Evolutionary conservation across 2,797 vertebrate genomes (phyloP).

Genomic region (Gadopsis bispinosus): DNA sequence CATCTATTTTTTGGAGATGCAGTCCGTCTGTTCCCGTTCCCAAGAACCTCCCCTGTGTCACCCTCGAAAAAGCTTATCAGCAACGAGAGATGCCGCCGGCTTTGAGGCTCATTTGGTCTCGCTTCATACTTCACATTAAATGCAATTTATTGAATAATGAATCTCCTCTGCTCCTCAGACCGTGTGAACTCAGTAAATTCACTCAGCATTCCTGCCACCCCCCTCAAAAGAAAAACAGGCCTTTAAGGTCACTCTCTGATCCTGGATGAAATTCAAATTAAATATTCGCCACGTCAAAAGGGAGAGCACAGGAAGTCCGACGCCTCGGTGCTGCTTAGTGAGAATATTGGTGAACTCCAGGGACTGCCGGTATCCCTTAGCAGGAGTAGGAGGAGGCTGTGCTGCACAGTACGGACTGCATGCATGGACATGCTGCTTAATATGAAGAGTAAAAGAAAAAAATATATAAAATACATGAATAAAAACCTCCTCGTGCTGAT

Average conservation of each 20-base stretch:
- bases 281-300: slow-evolving; percentile 40
- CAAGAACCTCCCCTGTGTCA: slow-evolving; percentile 47
- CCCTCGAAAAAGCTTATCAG: slow-evolving; percentile 68
- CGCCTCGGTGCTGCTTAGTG: slow-evolving; percentile 26
- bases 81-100: slow-evolving; percentile 63
- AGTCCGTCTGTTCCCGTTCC: slow-evolving; percentile 59
- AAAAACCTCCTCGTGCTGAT: slow-evolving; percentile 64
- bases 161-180: slow-evolving; percentile 63
- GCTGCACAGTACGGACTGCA: slow-evolving; percentile 10
- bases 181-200: slow-evolving; percentile 57
- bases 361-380: not conserved
- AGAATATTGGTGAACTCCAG: slow-evolving; percentile 48
- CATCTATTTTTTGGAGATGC: slow-evolving; percentile 54
- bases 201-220: slow-evolving; percentile 23
- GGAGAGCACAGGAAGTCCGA: slow-evolving; percentile 23
- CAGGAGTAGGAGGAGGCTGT: slow-evolving; percentile 9
- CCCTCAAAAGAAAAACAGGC: slow-evolving; percentile 14
- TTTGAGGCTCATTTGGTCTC: slow-evolving; percentile 69
- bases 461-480: slow-evolving; percentile 60
- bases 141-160: slow-evolving; percentile 75
- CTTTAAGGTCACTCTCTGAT: slow-evolving; percentile 52
- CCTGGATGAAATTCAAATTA: slow-evolving; percentile 50
- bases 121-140: slow-evolving; percentile 72
- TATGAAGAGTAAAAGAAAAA: slow-evolving; percentile 55
- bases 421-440: slow-evolving; percentile 57